Percentiles rank a stretch among this genome's conserved stretches.
Evolutionary conservation across 64 coral and sea anemone species (phyloP).

Genomic region (Pachyseris speciosa): DNA sequence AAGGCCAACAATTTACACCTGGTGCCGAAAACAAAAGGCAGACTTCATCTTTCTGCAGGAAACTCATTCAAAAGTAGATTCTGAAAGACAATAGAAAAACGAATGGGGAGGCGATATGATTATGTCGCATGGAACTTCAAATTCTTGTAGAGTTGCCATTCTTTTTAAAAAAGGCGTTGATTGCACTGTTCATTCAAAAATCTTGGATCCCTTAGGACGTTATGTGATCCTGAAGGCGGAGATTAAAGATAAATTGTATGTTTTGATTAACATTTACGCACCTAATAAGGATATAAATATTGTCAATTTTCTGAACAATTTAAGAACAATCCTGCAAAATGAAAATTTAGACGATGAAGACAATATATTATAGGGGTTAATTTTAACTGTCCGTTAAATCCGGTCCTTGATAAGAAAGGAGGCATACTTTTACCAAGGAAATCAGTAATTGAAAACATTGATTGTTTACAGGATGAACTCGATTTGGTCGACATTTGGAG

Average conservation of each 20-base stretch:
- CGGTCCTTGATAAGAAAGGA: too few relatives aligned
- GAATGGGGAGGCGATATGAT: conserved; percentile 38
- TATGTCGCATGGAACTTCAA: conserved; percentile 6
- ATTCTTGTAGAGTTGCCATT: conserved; percentile 1
- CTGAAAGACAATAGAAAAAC: not conserved
- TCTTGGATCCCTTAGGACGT: not conserved
- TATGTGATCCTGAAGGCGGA: not conserved
- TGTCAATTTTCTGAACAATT: not conserved
- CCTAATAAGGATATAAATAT: conserved; percentile 8
- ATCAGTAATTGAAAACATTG: not conserved
- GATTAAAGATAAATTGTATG: conserved; percentile 27
- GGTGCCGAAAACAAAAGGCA: conserved; percentile 13
- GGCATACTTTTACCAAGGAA: conserved; percentile 26
- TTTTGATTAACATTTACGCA: conserved; percentile 31
- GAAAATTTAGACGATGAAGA: not conserved
- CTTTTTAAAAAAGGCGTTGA: conserved; percentile 4
- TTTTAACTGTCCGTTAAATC: too few relatives aligned
- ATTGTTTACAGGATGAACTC: not conserved
- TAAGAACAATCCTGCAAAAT: not conserved
- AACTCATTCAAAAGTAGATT: not conserved
- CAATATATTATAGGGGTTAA: not conserved
- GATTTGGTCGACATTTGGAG: conserved; percentile 49
- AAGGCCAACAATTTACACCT: not conserved
- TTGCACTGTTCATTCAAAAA: not conserved
- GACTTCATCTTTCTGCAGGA: conserved; percentile 24